Evolutionary conservation across 2,888 invertebrate genomes (phyloP).

Genomic region (Tipula confusa): DNA sequence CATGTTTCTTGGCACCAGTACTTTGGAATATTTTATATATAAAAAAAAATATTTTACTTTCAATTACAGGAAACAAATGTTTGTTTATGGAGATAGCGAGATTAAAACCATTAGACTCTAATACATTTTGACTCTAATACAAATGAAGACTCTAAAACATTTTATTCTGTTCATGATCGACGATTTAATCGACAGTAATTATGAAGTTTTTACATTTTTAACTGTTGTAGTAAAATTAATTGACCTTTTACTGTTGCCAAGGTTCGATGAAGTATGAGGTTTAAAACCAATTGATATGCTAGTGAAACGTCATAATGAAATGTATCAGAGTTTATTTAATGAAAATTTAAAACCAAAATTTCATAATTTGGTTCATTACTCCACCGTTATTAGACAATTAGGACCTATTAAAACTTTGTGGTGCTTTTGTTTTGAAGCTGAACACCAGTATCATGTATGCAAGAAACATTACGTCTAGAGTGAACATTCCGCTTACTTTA

Average conservation of each 20-base stretch:
- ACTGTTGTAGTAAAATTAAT: too few relatives aligned
- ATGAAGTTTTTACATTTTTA: neutral
- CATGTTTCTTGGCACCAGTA: neutral
- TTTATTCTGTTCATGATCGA: neutral
- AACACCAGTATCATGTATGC: slow-evolving; percentile 15
- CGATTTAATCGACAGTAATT: neutral
- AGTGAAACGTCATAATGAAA: slow-evolving; percentile 32
- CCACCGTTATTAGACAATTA: slow-evolving; percentile 26
- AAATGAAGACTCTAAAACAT: neutral
- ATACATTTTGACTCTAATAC: neutral
- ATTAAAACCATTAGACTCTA: neutral
- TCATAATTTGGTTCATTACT: slow-evolving; percentile 33
- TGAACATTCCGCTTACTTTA: neutral
- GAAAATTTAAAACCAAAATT: slow-evolving; percentile 33
- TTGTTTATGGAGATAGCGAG: neutral
- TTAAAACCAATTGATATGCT: neutral
- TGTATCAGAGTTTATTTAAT: slow-evolving; percentile 30
- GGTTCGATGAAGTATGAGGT: neutral
- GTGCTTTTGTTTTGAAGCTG: slow-evolving; percentile 31
- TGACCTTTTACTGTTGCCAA: too few relatives aligned
- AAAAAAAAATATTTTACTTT: neutral
- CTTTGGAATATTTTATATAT: neutral
- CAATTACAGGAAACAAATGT: neutral
- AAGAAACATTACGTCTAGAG: neutral
- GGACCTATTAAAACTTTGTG: slow-evolving; percentile 32